Conservation (phyloP, 2,113 vertebrate species). For the Peromyscus leucopus region DNA sequence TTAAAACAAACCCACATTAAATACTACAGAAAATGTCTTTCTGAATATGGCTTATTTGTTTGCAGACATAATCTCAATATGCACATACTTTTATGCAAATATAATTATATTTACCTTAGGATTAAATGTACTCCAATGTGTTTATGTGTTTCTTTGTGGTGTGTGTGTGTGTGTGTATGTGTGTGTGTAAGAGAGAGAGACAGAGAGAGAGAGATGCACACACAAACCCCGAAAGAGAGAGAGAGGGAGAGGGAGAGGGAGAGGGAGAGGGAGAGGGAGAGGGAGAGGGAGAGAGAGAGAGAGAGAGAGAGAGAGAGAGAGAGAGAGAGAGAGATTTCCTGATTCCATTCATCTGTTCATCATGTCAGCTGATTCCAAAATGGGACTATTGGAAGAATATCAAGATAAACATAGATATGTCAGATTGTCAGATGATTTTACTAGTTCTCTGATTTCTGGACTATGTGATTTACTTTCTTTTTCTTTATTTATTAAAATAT, state of each 20-base stretch:
- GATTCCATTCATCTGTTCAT: neutral
- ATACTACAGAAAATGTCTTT: neutral
- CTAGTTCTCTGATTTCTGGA: neutral
- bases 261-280: too few species aligned
- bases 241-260: neutral
- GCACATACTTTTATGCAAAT: neutral
- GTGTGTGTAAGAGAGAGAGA: neutral
- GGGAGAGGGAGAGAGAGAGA: neutral
- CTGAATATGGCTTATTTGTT: neutral
- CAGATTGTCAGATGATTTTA: neutral
- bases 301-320: neutral
- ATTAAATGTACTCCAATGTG: neutral
- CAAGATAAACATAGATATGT: neutral
- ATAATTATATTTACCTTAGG: neutral
- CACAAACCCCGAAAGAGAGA: too few species aligned
- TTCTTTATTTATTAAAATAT: neutral
- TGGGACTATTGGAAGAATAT: neutral
- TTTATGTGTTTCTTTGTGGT: neutral
- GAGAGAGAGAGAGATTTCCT: neutral
- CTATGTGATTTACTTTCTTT: neutral
- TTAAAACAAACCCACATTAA: neutral
- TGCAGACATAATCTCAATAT: neutral
- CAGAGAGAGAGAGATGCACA: too few species aligned
- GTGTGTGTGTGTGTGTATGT: neutral
- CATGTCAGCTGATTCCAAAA: neutral